Percentiles rank a stretch among this genome's conserved stretches.
phyloP scores from a whole-genome alignment of 1,140 invertebrate genomes.

The Stenopsyche tienmushanensis region DNA sequence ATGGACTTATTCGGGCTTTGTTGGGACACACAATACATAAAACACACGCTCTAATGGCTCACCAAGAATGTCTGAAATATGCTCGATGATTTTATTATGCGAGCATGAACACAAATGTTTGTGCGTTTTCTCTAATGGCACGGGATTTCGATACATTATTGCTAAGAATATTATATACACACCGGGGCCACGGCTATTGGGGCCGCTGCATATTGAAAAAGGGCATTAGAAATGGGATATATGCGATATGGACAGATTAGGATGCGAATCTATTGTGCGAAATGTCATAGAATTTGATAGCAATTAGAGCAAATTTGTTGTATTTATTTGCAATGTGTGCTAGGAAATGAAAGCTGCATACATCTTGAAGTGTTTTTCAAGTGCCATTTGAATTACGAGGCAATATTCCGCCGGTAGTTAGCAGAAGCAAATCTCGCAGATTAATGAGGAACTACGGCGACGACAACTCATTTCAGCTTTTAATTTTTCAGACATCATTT shows the following conservation, averaged over 20 bases:
- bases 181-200: background rate
- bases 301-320: too few relatives aligned
- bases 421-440: constrained; percentile 19
- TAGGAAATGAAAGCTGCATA: too few relatives aligned
- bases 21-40: constrained; percentile 24
- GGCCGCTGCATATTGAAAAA: background rate
- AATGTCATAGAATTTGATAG: too few relatives aligned
- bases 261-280: too few relatives aligned
- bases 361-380: constrained; percentile 3
- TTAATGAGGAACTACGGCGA: constrained; percentile 36
- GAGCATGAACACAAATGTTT: background rate
- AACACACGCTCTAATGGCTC: constrained; percentile 25
- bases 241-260: background rate
- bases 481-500: constrained; percentile 42
- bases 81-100: constrained; percentile 10
- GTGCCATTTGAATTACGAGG: constrained; percentile 2
- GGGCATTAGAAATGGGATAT: background rate
- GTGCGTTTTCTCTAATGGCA: too few relatives aligned
- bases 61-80: constrained; percentile 1
- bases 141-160: background rate
- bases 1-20: constrained; percentile 27
- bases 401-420: constrained; percentile 27
- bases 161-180: too few relatives aligned
- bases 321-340: too few relatives aligned
- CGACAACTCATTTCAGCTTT: constrained; percentile 38